phyloP scores from a whole-genome alignment of 2,888 invertebrate genomes.

The Sisyra nigra region DNA sequence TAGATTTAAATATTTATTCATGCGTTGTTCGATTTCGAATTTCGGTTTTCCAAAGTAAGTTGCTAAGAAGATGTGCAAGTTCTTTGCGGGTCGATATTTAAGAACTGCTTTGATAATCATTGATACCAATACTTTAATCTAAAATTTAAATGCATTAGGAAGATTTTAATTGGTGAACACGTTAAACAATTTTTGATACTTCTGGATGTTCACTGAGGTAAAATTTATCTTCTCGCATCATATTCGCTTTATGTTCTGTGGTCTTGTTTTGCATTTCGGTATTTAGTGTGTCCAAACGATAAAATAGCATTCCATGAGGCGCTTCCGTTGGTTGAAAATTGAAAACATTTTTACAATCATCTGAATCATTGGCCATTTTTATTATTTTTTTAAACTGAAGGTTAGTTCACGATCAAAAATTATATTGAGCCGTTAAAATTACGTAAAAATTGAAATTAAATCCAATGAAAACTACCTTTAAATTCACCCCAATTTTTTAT shows the following conservation, averaged over 20 bases:
- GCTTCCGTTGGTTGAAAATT: no score
- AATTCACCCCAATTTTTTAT: no score
- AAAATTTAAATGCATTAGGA: neutral
- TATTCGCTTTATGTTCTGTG: conserved; percentile 18
- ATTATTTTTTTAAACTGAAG: no score
- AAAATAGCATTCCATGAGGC: conserved; percentile 20
- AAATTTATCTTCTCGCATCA: conserved; percentile 19
- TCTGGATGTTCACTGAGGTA: conserved; percentile 23
- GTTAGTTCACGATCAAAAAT: no score
- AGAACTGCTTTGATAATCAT: neutral
- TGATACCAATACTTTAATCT: neutral
- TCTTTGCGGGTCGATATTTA: neutral
- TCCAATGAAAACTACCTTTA: no score
- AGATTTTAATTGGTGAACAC: neutral
- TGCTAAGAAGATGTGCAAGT: neutral
- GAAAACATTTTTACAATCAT: no score
- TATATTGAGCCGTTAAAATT: no score
- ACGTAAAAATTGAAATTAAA: no score
- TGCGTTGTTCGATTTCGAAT: neutral
- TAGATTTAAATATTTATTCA: no score
- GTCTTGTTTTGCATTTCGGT: conserved; percentile 18
- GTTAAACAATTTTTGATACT: conserved; percentile 14
- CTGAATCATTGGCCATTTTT: neutral
- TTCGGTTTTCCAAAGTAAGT: neutral
- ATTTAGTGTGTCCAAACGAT: conserved; percentile 18